A percentile compares a stretch with the other conserved stretches of the same genome.
Evolutionary conservation across 92 coral and sea anemone species (phyloP).

Genomic region (Porites divaricata): DNA sequence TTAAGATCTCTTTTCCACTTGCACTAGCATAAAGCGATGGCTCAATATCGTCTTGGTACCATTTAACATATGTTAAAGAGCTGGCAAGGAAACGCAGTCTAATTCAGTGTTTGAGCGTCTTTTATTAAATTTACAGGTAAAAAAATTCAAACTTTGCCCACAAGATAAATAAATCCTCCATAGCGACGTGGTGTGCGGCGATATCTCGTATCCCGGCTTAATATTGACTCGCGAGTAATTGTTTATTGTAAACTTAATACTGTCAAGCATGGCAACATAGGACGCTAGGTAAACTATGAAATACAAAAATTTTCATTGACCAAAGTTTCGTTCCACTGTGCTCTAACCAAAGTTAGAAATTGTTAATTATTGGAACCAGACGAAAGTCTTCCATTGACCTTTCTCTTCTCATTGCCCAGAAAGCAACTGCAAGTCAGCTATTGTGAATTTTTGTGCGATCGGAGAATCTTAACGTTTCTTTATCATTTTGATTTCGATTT

Average conservation of each 20-base stretch:
- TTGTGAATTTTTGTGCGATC: background rate
- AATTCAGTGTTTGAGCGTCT: background rate
- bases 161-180: background rate
- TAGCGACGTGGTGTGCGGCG: slow-evolving; percentile 3
- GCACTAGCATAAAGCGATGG: slow-evolving; percentile 9
- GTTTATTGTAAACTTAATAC: slow-evolving; percentile 41
- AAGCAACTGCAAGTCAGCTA: slow-evolving; percentile 4
- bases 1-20: slow-evolving; percentile 30
- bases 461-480: too few relatives aligned
- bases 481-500: background rate
- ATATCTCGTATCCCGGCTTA: background rate
- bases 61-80: background rate
- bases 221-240: slow-evolving; percentile 35
- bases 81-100: background rate
- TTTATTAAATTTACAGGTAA: background rate
- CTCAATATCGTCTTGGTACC: slow-evolving; percentile 22
- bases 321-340: background rate
- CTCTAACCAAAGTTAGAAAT: background rate
- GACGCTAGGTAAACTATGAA: slow-evolving; percentile 8
- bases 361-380: background rate
- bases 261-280: slow-evolving; percentile 38
- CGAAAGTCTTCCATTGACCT: background rate
- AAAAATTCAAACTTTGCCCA: slow-evolving; percentile 3
- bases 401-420: background rate
- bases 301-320: background rate